Evolutionary conservation across 2,888 invertebrate genomes (phyloP).

Genomic region (Baronia brevicornis): DNA sequence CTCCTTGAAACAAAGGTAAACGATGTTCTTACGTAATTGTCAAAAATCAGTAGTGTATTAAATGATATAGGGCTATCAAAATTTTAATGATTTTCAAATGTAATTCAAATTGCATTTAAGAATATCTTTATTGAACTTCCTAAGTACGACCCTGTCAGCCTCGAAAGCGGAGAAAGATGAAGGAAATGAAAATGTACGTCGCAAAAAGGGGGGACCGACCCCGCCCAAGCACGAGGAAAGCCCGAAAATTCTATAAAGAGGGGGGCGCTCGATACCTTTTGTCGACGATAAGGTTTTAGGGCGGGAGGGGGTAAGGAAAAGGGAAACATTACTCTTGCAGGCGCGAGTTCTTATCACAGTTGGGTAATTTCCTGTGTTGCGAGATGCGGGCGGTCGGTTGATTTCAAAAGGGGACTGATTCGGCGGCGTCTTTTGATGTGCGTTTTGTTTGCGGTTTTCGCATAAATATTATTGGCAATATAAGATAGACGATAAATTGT

Average conservation of each 20-base stretch:
- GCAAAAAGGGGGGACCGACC: conserved; percentile 61
- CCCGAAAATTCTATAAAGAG: conserved; percentile 73
- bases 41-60: too few species aligned
- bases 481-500: too few species aligned
- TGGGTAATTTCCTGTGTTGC: conserved; percentile 51
- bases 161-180: conserved; percentile 72
- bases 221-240: conserved; percentile 37
- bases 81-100: too few species aligned
- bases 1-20: too few species aligned
- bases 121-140: too few species aligned
- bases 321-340: conserved; percentile 67
- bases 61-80: too few species aligned
- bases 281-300: conserved; percentile 62
- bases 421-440: conserved; percentile 12
- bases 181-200: conserved; percentile 76
- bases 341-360: conserved; percentile 64
- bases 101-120: too few species aligned
- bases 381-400: conserved; percentile 10
- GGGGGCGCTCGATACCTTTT: conserved; percentile 61
- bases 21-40: too few species aligned
- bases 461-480: too few species aligned
- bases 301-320: conserved; percentile 24
- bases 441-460: too few species aligned
- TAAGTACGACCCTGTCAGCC: conserved; percentile 41
- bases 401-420: conserved; percentile 8